Evolutionary conservation across 2,797 vertebrate species (phyloP).

Genomic region (Periophthalmus magnuspinnatus): DNA sequence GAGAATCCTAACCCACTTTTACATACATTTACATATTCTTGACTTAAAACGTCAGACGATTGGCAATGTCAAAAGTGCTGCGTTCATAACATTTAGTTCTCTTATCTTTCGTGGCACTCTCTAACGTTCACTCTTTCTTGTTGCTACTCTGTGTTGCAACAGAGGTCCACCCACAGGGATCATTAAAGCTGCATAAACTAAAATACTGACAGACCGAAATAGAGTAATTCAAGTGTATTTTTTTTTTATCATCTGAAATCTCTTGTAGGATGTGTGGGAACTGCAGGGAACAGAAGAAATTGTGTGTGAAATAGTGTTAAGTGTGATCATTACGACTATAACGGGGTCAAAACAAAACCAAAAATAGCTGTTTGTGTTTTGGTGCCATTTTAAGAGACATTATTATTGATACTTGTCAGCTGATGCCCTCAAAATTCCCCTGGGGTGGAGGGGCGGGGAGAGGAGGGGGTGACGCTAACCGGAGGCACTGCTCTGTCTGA

Average conservation of each 20-base stretch:
- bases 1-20: constrained; percentile 35
- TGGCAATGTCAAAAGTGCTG: constrained; percentile 47
- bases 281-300: constrained; percentile 14
- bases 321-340: neutral
- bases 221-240: constrained; percentile 27
- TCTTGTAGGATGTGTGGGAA: constrained; percentile 25
- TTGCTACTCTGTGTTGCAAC: constrained; percentile 40
- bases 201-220: constrained; percentile 46
- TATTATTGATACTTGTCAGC: too few species aligned
- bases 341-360: too few species aligned
- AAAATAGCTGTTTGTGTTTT: too few species aligned
- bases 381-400: too few species aligned
- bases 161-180: constrained; percentile 55
- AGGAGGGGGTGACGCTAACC: too few species aligned
- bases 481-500: too few species aligned
- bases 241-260: constrained; percentile 23
- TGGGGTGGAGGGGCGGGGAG: too few species aligned
- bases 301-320: constrained; percentile 18
- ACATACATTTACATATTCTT: constrained; percentile 43
- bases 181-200: constrained; percentile 58
- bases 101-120: constrained; percentile 35
- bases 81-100: constrained; percentile 49
- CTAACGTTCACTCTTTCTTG: constrained; percentile 29
- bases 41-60: constrained; percentile 35
- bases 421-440: too few species aligned